Evolutionary conservation across 1,140 invertebrate genomes (phyloP).

Genomic region (Scaptomyza graminum): DNA sequence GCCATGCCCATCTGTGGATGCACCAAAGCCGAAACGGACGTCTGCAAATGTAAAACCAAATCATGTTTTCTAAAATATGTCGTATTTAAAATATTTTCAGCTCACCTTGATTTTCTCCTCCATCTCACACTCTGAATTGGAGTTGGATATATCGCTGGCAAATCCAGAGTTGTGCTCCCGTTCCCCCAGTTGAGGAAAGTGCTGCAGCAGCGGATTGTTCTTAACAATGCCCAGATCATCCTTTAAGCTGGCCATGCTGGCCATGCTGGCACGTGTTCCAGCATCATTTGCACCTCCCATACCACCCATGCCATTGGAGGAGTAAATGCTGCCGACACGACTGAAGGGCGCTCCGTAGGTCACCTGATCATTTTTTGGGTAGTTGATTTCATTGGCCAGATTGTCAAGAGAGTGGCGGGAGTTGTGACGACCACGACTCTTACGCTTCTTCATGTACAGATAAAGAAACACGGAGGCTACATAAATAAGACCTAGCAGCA

Average conservation of each 20-base stretch:
- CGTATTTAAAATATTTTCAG: fast-evolving
- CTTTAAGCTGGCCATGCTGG: conserved; percentile 69
- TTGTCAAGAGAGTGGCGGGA: conserved; percentile 72
- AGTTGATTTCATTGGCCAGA: conserved; percentile 73
- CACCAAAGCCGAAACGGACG: conserved; percentile 86
- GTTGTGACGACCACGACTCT: conserved; percentile 63
- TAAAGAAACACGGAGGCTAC: conserved; percentile 92
- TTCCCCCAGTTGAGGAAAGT: conserved; percentile 85
- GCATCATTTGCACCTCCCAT: conserved; percentile 57
- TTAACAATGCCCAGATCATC: conserved; percentile 87
- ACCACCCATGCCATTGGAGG: conserved; percentile 61
- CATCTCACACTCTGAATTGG: conserved; percentile 83
- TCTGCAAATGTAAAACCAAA: conserved; percentile 84
- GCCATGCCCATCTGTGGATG: conserved; percentile 85
- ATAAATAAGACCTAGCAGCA: conserved; percentile 92
- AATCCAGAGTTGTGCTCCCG: conserved; percentile 85
- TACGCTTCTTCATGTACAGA: conserved; percentile 88
- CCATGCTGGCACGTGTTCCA: conserved; percentile 60
- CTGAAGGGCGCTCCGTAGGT: conserved; percentile 77
- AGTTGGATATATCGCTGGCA: conserved; percentile 83
- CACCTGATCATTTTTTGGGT: conserved; percentile 81
- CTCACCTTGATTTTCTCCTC: conserved; percentile 74
- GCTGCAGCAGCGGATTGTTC: conserved; percentile 89
- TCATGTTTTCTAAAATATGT: background rate
- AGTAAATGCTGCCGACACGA: conserved; percentile 73